phyloP scores from a whole-genome alignment of 2,113 vertebrate species.

The Colistium nudipinnis region DNA sequence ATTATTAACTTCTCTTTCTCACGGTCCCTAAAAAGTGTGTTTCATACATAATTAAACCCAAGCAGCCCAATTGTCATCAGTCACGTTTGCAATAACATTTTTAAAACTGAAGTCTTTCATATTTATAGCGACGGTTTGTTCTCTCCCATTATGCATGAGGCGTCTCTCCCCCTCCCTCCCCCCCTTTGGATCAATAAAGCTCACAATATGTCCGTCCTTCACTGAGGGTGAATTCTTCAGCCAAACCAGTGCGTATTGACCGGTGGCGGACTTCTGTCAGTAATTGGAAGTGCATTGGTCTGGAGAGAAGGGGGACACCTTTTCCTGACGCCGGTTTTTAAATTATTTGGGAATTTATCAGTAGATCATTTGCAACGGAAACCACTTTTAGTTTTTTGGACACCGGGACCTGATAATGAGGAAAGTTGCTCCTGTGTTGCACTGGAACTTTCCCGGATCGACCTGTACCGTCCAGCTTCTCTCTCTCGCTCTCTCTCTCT shows the following conservation, averaged over 20 bases:
- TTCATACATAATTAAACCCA: too few species aligned
- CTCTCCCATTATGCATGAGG: background rate
- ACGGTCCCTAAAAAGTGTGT: background rate
- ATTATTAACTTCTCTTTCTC: background rate
- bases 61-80: background rate
- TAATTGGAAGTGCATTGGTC: conserved; percentile 40
- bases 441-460: background rate
- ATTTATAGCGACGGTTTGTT: background rate
- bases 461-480: background rate
- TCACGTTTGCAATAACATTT: background rate
- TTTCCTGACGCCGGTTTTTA: conserved; percentile 6
- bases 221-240: conserved; percentile 3
- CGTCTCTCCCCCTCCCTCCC: too few species aligned
- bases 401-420: too few species aligned
- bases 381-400: background rate
- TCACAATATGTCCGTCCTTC: background rate
- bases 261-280: conserved; percentile 8
- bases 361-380: conserved; percentile 17
- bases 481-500: too few species aligned
- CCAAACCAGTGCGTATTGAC: conserved; percentile 20
- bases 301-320: conserved; percentile 8
- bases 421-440: background rate
- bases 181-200: conserved; percentile 5
- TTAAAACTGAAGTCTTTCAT: background rate
- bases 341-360: conserved; percentile 3